Conservation (phyloP, 2,113 vertebrate species). For the Alouatta palliata region DNA sequence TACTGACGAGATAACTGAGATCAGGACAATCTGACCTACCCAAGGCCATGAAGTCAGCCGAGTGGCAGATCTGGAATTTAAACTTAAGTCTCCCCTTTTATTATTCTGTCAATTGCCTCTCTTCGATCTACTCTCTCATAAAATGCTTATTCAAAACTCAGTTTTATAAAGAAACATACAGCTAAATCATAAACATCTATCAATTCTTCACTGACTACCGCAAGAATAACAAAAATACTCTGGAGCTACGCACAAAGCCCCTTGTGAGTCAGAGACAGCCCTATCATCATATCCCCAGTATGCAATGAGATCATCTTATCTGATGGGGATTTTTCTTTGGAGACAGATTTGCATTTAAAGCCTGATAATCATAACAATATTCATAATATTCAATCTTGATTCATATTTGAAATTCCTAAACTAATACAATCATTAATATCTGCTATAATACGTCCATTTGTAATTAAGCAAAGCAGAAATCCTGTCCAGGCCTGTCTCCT, state of each 20-base stretch:
- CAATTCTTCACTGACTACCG: not conserved
- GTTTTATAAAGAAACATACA: slow-evolving; percentile 1
- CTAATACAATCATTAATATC: slow-evolving; percentile 56
- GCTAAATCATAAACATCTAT: not conserved
- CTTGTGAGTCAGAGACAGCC: not conserved
- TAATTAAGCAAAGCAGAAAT: slow-evolving; percentile 61
- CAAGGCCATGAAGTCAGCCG: not conserved
- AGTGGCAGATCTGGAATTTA: not conserved
- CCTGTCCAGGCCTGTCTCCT: slow-evolving; percentile 16
- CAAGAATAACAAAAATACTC: not conserved
- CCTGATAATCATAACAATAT: not conserved
- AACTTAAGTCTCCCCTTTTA: not conserved
- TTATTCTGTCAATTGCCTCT: not conserved
- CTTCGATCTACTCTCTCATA: not conserved
- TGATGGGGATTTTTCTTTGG: not conserved
- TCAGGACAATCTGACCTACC: not conserved
- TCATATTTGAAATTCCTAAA: slow-evolving; percentile 57
- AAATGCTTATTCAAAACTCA: slow-evolving; percentile 12
- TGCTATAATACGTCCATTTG: slow-evolving; percentile 51
- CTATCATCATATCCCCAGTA: not conserved
- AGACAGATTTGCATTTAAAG: slow-evolving; percentile 13
- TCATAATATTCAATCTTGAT: slow-evolving; percentile 11
- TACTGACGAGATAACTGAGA: not conserved
- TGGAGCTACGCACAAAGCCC: not conserved
- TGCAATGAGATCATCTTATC: not conserved